These are phyloP conservation scores for Odontamblyopus lacepedii DNA, from an alignment of 2,797 vertebrate species.

Conservation along the genomic window DNA sequence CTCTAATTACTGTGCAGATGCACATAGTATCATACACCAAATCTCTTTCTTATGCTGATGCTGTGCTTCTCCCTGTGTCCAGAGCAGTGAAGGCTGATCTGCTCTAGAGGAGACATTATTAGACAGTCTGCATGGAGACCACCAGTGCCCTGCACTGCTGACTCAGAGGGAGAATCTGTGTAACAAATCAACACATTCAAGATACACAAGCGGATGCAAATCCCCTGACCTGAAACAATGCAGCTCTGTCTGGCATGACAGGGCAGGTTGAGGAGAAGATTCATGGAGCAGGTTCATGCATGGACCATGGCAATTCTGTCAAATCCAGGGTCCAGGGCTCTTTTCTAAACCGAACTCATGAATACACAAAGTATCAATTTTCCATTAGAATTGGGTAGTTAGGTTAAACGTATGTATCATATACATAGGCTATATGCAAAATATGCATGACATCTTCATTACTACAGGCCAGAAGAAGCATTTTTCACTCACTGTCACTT, in stretches of 20 bases:
- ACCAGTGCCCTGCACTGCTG: constrained; percentile 39
- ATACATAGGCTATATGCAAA: no score
- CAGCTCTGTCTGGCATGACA: constrained; percentile 65
- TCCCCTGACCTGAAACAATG: constrained; percentile 55
- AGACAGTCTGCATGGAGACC: constrained; percentile 26
- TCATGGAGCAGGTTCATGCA: constrained; percentile 56
- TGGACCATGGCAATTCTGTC: constrained; percentile 45
- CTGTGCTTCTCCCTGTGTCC: constrained; percentile 40
- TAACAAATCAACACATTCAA: constrained; percentile 71
- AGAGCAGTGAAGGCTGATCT: constrained; percentile 40
- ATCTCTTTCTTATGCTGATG: constrained; percentile 47
- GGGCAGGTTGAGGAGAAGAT: constrained; percentile 59
- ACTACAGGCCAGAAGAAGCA: neutral
- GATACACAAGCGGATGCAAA: constrained; percentile 65
- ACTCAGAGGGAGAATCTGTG: constrained; percentile 63
- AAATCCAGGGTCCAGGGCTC: neutral
- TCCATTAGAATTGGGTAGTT: neutral
- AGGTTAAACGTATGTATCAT: neutral
- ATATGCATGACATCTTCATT: neutral
- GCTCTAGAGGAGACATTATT: constrained; percentile 33
- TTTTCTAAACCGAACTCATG: constrained; percentile 2
- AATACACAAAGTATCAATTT: neutral
- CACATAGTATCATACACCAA: constrained; percentile 46
- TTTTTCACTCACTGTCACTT: neutral
- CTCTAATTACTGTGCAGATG: constrained; percentile 61